Percentiles rank a stretch among this genome's conserved stretches.
phyloP scores from a whole-genome alignment of 1,140 invertebrate genomes.

The Drosophila nikananu region DNA sequence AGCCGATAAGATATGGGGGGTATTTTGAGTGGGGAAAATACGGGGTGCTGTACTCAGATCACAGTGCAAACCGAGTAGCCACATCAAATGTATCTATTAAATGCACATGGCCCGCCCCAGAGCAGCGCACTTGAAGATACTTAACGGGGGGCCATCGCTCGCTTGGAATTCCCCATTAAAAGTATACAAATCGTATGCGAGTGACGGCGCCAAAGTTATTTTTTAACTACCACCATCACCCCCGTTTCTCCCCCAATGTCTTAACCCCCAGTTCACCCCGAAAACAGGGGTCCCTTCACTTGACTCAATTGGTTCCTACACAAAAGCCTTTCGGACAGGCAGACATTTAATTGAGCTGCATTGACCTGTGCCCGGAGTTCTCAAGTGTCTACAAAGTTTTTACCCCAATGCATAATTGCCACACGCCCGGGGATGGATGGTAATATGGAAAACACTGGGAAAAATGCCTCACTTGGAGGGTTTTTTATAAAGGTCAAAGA shows the following conservation, averaged over 20 bases:
- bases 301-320: constrained; percentile 35
- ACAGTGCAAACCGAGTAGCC: constrained; percentile 25
- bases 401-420: constrained; percentile 57
- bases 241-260: neutral
- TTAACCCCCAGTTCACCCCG: constrained; percentile 17
- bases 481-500: neutral
- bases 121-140: constrained; percentile 45
- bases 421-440: constrained; percentile 9
- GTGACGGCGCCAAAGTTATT: constrained; percentile 59
- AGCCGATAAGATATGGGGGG: constrained; percentile 64
- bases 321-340: constrained; percentile 33
- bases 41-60: neutral
- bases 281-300: constrained; percentile 19
- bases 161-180: constrained; percentile 56
- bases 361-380: constrained; percentile 62
- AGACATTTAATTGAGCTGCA: constrained; percentile 72
- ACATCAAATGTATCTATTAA: constrained; percentile 37
- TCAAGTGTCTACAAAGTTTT: constrained; percentile 64
- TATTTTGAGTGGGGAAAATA: neutral
- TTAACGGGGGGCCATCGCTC: constrained; percentile 35
- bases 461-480: neutral
- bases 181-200: constrained; percentile 18
- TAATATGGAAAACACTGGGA: neutral
- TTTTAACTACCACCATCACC: constrained; percentile 6
- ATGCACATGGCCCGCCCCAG: constrained; percentile 42